Conservation (phyloP, 37 sponge, comb jelly and placozoan genomes). For the Dysidea cf. avara region DNA sequence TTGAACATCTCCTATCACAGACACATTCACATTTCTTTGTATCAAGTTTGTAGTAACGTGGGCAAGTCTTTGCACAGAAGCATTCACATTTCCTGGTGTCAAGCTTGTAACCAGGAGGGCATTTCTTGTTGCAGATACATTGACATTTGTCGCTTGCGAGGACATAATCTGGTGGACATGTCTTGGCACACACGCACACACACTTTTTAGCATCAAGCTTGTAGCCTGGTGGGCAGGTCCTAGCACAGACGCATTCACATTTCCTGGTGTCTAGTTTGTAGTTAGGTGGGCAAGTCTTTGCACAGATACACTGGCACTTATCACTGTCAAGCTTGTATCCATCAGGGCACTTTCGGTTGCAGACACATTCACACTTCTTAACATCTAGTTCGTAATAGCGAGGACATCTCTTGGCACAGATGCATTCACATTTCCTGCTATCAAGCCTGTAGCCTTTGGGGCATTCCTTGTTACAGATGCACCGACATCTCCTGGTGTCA, state of each 20-base stretch:
- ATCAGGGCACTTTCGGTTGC: not conserved
- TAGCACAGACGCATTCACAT: not conserved
- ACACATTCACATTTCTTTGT: too few relatives aligned
- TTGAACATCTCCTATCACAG: too few relatives aligned
- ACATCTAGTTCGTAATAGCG: not conserved
- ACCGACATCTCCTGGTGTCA: not conserved
- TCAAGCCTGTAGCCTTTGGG: not conserved
- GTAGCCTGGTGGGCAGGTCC: not conserved
- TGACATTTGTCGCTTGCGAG: not conserved
- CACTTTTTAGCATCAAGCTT: not conserved
- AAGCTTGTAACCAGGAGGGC: not conserved
- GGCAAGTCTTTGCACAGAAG: not conserved
- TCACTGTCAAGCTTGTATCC: conserved; percentile 1
- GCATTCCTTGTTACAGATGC: not conserved
- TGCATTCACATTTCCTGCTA: not conserved
- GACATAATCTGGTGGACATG: not conserved
- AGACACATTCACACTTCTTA: conserved; percentile 5
- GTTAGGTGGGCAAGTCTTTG: not conserved
- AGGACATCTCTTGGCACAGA: not conserved
- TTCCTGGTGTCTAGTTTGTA: not conserved
- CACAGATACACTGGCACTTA: conserved; percentile 7
- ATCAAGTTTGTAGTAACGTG: not conserved
- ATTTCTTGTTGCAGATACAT: not conserved
- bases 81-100: too few relatives aligned
- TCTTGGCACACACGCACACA: not conserved